Percentiles rank a stretch among this genome's conserved stretches.
Conservation (phyloP, 2,113 vertebrate species). For the Phalacrocorax aristotelis region DNA sequence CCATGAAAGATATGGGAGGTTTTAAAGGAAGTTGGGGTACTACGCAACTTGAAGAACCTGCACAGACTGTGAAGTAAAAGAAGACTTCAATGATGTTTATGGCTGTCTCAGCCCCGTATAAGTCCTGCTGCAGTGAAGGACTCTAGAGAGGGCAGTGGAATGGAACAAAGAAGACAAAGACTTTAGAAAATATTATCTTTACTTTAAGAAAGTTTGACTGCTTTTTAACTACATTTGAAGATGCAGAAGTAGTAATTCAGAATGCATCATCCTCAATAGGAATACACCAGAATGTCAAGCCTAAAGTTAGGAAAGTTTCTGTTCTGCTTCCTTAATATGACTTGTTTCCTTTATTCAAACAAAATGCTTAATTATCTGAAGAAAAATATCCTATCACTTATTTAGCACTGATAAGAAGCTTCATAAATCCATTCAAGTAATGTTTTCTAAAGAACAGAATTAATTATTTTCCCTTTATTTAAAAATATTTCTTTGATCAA, state of each 20-base stretch:
- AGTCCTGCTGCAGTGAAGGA: neutral
- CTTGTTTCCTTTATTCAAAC: neutral
- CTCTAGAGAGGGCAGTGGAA: neutral
- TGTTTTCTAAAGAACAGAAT: neutral
- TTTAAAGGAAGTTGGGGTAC: neutral
- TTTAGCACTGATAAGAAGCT: neutral
- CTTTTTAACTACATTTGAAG: neutral
- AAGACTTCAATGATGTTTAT: neutral
- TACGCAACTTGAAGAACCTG: neutral
- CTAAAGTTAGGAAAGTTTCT: neutral
- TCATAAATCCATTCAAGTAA: neutral
- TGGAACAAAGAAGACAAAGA: neutral
- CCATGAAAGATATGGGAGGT: neutral
- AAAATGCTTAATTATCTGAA: conserved; percentile 14
- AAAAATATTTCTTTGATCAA: conserved; percentile 30
- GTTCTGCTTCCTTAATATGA: neutral
- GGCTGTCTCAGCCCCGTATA: neutral
- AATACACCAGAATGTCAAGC: neutral
- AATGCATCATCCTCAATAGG: neutral
- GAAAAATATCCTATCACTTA: neutral
- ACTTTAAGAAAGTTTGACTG: neutral
- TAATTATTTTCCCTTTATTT: neutral
- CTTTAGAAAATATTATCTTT: neutral
- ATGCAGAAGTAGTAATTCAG: neutral
- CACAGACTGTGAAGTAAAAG: neutral